Conservation (phyloP, 2,113 vertebrate genomes). For the Brienomyrus longianalis region DNA sequence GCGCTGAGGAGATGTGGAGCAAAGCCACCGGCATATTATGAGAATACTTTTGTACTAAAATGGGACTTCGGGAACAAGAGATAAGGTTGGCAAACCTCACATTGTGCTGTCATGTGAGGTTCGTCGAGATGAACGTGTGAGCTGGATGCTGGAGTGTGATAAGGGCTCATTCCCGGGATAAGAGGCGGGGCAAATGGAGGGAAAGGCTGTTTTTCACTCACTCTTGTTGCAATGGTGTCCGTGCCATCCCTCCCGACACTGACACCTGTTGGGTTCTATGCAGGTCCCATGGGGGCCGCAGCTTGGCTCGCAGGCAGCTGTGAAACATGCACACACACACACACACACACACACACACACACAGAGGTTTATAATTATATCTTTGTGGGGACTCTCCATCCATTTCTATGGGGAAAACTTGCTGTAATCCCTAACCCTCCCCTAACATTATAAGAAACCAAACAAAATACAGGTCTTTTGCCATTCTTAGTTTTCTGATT, state of each 20-base stretch:
- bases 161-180: constrained; percentile 2
- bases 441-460: too few species aligned
- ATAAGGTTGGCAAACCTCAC: neutral
- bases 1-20: neutral
- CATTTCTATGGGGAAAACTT: too few species aligned
- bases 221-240: constrained; percentile 82
- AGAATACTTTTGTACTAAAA: neutral
- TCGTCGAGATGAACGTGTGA: constrained; percentile 16
- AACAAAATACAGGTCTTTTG: too few species aligned
- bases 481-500: too few species aligned
- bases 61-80: neutral
- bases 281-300: constrained; percentile 72
- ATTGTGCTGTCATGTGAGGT: constrained; percentile 9
- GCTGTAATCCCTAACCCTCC: too few species aligned
- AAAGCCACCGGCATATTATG: neutral
- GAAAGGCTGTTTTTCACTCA: constrained; percentile 53
- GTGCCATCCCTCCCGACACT: constrained; percentile 77
- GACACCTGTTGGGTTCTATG: constrained; percentile 74
- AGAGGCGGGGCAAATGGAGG: accelerated
- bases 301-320: constrained; percentile 77
- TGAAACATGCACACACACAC: neutral
- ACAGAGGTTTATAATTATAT: neutral
- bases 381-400: too few species aligned
- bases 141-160: constrained; percentile 26
- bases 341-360: constrained; percentile 8